A percentile compares a stretch with the other conserved stretches of the same genome.
phyloP scores from a whole-genome alignment of 2,113 vertebrate species.

The Antechinus stuartii region DNA sequence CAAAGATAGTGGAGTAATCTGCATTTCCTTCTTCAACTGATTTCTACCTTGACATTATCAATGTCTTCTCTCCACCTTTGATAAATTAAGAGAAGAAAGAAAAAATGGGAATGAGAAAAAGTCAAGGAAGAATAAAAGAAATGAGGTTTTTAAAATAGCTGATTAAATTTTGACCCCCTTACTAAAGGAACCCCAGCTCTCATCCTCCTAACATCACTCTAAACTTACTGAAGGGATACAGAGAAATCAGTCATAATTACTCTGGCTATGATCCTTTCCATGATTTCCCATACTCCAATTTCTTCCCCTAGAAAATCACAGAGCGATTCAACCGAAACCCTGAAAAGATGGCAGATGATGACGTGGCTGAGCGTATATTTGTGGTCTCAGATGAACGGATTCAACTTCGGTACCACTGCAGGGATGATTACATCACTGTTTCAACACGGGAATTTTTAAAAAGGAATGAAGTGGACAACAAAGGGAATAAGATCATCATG shows the following conservation, averaged over 20 bases:
- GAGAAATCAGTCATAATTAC: not conserved
- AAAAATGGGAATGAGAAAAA: not conserved
- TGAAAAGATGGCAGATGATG: constrained; percentile 85
- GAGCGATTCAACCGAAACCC: constrained; percentile 90
- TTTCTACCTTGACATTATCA: not conserved
- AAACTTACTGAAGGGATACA: rapidly evolving
- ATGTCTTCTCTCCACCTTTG: not conserved
- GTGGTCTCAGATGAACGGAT: constrained; percentile 83
- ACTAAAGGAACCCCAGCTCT: not conserved
- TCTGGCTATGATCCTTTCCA: not conserved
- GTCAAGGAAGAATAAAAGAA: not conserved
- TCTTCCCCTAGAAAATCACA: constrained; percentile 87
- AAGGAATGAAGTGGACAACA: constrained; percentile 74
- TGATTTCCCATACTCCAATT: rapidly evolving
- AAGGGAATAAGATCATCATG: constrained; percentile 79
- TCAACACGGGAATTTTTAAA: constrained; percentile 87
- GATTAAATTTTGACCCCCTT: not conserved
- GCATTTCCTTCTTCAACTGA: not conserved
- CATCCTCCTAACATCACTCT: not conserved
- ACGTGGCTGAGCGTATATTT: constrained; percentile 90
- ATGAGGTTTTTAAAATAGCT: not conserved
- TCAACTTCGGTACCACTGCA: constrained; percentile 89
- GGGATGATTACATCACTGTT: constrained; percentile 84
- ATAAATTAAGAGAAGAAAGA: not conserved
- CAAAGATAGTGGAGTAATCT: not conserved